Percentiles rank a stretch among this genome's conserved stretches.
phyloP scores from a whole-genome alignment of 2,113 vertebrate genomes.

The Hoplias malabaricus region DNA sequence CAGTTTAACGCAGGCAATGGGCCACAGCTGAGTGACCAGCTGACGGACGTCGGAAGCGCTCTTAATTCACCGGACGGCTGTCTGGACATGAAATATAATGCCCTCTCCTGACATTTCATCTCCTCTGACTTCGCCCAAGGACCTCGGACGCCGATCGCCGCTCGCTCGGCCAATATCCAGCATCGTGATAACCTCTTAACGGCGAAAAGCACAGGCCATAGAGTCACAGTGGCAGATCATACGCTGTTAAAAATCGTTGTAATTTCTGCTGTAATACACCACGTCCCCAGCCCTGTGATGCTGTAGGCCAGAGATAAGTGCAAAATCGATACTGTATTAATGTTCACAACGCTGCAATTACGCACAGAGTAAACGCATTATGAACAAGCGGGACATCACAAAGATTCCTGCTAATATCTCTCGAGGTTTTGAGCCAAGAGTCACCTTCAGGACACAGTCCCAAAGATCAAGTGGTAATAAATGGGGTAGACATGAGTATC shows the following conservation, averaged over 20 bases:
- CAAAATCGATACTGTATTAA: slow-evolving; percentile 35
- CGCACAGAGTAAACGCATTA: slow-evolving; percentile 24
- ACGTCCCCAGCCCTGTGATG: not conserved
- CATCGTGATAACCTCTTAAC: not conserved
- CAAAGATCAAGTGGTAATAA: not conserved
- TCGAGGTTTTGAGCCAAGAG: slow-evolving; percentile 19
- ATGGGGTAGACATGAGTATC: no score
- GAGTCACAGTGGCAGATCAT: not conserved
- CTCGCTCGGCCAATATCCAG: not conserved
- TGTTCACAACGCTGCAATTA: slow-evolving; percentile 27
- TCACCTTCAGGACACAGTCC: slow-evolving; percentile 20
- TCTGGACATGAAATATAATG: slow-evolving; percentile 31
- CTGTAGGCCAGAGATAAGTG: slow-evolving; percentile 24
- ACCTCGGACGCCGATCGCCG: slow-evolving; percentile 19
- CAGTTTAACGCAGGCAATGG: slow-evolving; percentile 40
- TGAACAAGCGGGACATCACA: not conserved
- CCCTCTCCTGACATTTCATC: slow-evolving; percentile 30
- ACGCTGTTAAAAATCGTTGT: slow-evolving; percentile 10
- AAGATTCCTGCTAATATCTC: slow-evolving; percentile 17
- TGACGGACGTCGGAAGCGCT: slow-evolving; percentile 32
- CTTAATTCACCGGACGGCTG: slow-evolving; percentile 26
- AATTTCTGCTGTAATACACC: slow-evolving; percentile 8
- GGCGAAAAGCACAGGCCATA: not conserved
- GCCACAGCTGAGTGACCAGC: slow-evolving; percentile 31
- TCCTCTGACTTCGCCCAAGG: slow-evolving; percentile 27